phyloP scores from a whole-genome alignment of 2,888 invertebrate genomes.

The Hipparchia sbordonii region DNA sequence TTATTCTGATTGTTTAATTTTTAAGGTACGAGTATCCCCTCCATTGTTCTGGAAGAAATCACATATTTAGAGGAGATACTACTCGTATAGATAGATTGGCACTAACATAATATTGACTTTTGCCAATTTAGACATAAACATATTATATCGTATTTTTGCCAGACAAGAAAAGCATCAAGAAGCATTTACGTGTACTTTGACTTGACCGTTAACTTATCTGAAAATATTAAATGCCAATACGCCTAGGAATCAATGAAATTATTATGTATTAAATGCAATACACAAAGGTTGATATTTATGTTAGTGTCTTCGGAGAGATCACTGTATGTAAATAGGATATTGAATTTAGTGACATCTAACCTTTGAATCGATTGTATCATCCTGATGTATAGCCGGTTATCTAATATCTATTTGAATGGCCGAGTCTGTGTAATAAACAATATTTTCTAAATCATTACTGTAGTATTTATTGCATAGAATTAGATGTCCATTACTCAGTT shows the following conservation, averaged over 20 bases:
- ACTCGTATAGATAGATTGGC: too few species aligned
- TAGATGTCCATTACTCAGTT: slow-evolving; percentile 8
- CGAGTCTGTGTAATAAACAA: slow-evolving; percentile 1
- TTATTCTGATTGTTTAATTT: too few species aligned
- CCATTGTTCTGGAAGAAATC: too few species aligned
- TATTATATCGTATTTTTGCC: background rate
- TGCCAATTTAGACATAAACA: too few species aligned
- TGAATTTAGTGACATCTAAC: slow-evolving; percentile 35
- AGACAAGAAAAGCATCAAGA: background rate
- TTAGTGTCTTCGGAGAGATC: slow-evolving; percentile 28
- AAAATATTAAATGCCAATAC: slow-evolving; percentile 19
- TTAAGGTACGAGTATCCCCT: too few species aligned
- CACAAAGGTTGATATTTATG: slow-evolving; percentile 30
- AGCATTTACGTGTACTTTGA: background rate
- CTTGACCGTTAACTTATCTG: background rate
- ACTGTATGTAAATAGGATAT: slow-evolving; percentile 39
- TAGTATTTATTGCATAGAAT: slow-evolving; percentile 5
- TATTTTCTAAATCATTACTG: slow-evolving; percentile 15
- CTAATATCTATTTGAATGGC: slow-evolving; percentile 21
- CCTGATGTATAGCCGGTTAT: slow-evolving; percentile 31
- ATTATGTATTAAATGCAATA: slow-evolving; percentile 15
- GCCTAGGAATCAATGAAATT: slow-evolving; percentile 13
- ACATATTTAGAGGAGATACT: too few species aligned
- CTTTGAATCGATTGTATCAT: slow-evolving; percentile 37
- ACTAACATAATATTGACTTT: too few species aligned